Conservation (phyloP, 2,888 invertebrate genomes). For the Drosophila suboccidentalis region DNA sequence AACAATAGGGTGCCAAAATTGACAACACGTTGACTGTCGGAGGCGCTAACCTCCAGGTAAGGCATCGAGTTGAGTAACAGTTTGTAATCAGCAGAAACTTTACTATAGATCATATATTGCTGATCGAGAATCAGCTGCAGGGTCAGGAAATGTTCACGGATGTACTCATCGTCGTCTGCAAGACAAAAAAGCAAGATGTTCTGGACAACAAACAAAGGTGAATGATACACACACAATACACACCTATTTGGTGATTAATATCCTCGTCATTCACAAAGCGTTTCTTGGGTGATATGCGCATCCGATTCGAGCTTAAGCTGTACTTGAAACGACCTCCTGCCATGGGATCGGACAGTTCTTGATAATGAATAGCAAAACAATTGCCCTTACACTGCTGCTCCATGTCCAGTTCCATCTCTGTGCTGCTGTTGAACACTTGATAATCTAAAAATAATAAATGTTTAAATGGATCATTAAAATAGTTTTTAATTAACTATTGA, state of each 20-base stretch:
- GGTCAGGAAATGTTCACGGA: slow-evolving; percentile 86
- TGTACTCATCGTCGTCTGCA: slow-evolving; percentile 85
- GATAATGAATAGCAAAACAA: slow-evolving; percentile 78
- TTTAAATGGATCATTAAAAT: too few species aligned
- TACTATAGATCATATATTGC: slow-evolving; percentile 86
- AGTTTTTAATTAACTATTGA: not conserved
- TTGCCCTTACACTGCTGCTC: slow-evolving; percentile 73
- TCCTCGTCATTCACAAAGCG: slow-evolving; percentile 82
- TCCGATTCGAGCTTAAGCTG: slow-evolving; percentile 86
- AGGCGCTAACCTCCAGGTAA: slow-evolving; percentile 55
- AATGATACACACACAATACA: not conserved
- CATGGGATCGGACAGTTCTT: slow-evolving; percentile 50
- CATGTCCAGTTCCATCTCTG: slow-evolving; percentile 70
- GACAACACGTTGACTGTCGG: slow-evolving; percentile 70
- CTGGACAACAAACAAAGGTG: slow-evolving; percentile 8
- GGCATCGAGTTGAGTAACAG: slow-evolving; percentile 75
- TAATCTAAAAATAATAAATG: slow-evolving; percentile 45
- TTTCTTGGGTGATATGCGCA: slow-evolving; percentile 83
- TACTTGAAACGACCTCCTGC: slow-evolving; percentile 76
- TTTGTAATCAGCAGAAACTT: slow-evolving; percentile 48
- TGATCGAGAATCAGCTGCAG: slow-evolving; percentile 88
- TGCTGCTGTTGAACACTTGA: slow-evolving; percentile 53
- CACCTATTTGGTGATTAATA: slow-evolving; percentile 77
- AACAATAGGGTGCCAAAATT: slow-evolving; percentile 78
- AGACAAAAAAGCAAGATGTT: slow-evolving; percentile 31